Percentiles rank a stretch among this genome's conserved stretches.
Evolutionary conservation across 2,888 invertebrate species (phyloP).

Genomic region (Platynereis dumerilii): DNA sequence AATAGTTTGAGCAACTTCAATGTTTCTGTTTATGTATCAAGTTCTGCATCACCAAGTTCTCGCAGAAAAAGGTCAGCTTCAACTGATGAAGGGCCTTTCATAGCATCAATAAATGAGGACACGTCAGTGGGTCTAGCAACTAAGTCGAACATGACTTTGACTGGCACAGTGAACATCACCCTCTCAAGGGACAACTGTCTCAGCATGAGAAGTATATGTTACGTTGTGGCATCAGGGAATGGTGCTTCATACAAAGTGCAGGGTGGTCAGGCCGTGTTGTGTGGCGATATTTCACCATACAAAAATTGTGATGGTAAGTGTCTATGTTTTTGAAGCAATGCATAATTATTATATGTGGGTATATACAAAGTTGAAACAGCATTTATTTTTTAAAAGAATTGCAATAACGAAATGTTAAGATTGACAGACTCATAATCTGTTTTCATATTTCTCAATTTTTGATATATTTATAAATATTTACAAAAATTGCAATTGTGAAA

Average conservation of each 20-base stretch:
- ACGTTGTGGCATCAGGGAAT: neutral
- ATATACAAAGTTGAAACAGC: too few relatives aligned
- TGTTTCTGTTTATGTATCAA: neutral
- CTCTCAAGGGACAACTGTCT: neutral
- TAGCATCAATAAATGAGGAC: neutral
- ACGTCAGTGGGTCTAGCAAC: neutral
- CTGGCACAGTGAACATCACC: neutral
- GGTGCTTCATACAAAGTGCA: neutral
- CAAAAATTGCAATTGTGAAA: too few relatives aligned
- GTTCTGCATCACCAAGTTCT: neutral
- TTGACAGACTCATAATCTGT: too few relatives aligned
- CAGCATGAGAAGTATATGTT: neutral
- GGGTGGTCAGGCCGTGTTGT: neutral
- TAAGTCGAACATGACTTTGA: neutral
- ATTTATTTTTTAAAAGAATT: too few relatives aligned
- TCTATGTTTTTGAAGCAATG: too few relatives aligned
- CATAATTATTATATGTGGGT: too few relatives aligned
- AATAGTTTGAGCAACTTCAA: neutral
- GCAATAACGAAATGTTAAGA: too few relatives aligned
- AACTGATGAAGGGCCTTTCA: neutral
- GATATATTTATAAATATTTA: too few relatives aligned
- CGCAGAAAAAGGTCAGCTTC: neutral
- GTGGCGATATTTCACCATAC: neutral
- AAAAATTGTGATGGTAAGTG: constrained; percentile 6
- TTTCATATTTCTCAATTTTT: too few relatives aligned